Percentiles rank a stretch among this genome's conserved stretches.
These are phyloP conservation scores for Geophilus truncorum DNA, from an alignment of 2,888 invertebrate species.

Conservation along the genomic window DNA sequence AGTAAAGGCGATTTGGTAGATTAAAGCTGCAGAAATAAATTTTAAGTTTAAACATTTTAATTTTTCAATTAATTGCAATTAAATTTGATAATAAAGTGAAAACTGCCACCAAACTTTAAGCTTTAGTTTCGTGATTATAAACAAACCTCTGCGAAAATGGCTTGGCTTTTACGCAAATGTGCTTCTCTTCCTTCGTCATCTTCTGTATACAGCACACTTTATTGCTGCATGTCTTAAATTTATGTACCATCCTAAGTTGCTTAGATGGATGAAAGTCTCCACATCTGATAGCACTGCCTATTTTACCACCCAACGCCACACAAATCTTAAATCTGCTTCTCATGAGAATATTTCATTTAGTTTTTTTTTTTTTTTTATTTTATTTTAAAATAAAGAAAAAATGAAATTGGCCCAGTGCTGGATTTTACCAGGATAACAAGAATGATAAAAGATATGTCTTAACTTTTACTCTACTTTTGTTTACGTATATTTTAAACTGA, in stretches of 20 bases:
- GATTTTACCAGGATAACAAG: no score
- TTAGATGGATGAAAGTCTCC: constrained; percentile 6
- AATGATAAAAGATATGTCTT: no score
- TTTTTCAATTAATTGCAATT: no score
- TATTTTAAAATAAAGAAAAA: no score
- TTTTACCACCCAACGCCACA: background rate
- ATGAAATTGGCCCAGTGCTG: no score
- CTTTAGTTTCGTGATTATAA: background rate
- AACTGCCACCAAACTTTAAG: background rate
- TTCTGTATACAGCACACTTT: constrained; percentile 4
- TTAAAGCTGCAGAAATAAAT: no score
- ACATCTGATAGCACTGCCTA: constrained; percentile 17
- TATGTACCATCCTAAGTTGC: constrained; percentile 27
- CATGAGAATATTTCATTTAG: background rate
- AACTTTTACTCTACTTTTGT: no score
- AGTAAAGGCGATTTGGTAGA: no score
- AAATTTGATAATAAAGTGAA: no score
- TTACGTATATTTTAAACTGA: no score
- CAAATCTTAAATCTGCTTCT: constrained; percentile 19
- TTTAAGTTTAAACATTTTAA: no score
- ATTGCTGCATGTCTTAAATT: constrained; percentile 23
- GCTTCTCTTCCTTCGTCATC: constrained; percentile 10
- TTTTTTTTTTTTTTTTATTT: no score
- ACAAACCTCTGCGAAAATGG: background rate
- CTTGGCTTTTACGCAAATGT: constrained; percentile 18